Base-by-base conservation (phyloP, 2,797 vertebrate species). In the Phoebastria nigripes region DNA sequence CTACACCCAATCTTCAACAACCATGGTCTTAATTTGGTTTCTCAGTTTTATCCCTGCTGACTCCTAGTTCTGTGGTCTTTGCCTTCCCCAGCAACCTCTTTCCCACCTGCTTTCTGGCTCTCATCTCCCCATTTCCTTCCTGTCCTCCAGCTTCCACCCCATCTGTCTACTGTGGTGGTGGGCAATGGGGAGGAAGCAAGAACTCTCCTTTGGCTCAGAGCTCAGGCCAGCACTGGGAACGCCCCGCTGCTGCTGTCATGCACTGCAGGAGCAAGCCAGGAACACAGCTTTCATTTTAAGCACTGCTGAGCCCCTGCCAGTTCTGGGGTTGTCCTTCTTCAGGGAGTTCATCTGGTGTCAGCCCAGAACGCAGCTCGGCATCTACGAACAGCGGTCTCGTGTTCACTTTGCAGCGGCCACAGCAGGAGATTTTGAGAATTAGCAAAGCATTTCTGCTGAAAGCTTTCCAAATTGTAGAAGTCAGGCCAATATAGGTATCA, bases 321-420 rank as follows among this genome's bases (percentile, higher is more conserved):
- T 26, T 80, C 31, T 46, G 67, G 55, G 42, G 21, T 47, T 72
- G 3, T 44, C 58, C 15, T 62, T 47, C 79, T 61, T 46, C 66
- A 56, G 66, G 73, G 69, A 94, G 63, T 78, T 84, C 66, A 54
- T 9, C 20, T 12, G 3, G 51, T 31, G 39, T 61, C 69, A 4
- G 12, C 47, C 54, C 54, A 26, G 73, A 72, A 59, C 1, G 0
- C 11, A 4, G 78, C 51, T 77, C 4, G 0, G 3, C 55, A 37
- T 18, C 5, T 7, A 29, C 1, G 1, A 86, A 63, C 63, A 82
- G 76, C 2, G 1, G 59, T 37, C 49, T 59, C 29, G 6, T 28
- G 67, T 37, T 76, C 69, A 22, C 15, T 58, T 35, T 55, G 62
- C 82, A 82, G n/a, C 2, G 1, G 66, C 65, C 13, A 4, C 65